Conservation (phyloP, 2,113 vertebrate genomes). For the Entomyzon cyanotis region DNA sequence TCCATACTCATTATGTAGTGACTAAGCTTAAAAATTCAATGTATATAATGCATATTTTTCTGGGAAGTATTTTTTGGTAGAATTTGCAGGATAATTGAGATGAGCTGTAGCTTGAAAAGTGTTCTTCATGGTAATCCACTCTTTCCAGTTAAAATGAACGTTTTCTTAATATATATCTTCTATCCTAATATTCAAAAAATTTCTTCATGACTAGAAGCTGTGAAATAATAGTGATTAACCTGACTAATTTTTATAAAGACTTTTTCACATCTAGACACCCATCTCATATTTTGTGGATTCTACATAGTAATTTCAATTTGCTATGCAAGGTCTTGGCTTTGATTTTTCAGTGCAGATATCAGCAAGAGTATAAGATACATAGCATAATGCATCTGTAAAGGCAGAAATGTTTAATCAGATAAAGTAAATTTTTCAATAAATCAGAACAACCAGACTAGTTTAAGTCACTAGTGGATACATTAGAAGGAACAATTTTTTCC, state of each 20-base stretch:
- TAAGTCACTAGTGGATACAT: not conserved
- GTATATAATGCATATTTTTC: not conserved
- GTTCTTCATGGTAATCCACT: not conserved
- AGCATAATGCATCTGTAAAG: not conserved
- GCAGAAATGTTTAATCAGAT: not conserved
- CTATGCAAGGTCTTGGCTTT: not conserved
- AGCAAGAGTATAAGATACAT: not conserved
- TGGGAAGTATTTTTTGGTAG: not conserved
- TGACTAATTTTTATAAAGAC: not conserved
- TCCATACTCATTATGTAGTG: not conserved
- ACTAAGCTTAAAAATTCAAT: not conserved
- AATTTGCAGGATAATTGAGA: not conserved
- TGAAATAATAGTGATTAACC: not conserved
- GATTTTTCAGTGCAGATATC: not conserved
- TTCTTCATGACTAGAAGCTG: not conserved
- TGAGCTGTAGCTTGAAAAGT: not conserved
- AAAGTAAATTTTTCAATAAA: not conserved
- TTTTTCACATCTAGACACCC: not conserved
- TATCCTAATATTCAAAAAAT: not conserved
- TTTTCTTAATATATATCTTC: not conserved
- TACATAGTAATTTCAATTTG: not conserved
- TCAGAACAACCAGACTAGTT: not conserved
- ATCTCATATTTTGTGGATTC: not conserved
- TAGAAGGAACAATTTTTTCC: not conserved
- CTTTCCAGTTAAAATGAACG: not conserved